Evolutionary conservation across 2,113 vertebrate genomes (phyloP), one percentile per base, ranked within the genome.

Genomic region (Microcebus lehilahytsara): DNA sequence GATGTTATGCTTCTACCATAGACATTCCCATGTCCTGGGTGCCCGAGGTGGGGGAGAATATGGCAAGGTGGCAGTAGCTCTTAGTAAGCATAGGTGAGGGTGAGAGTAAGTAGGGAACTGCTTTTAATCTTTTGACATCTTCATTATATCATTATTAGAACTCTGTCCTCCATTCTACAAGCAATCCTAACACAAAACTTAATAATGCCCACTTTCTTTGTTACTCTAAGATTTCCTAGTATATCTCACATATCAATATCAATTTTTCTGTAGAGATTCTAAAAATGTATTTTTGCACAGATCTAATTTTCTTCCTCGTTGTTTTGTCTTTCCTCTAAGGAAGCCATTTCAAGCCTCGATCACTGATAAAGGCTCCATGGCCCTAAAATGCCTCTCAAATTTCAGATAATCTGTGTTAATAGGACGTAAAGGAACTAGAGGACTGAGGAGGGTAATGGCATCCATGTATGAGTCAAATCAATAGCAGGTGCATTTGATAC

Each of bases 281-380:
- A 56, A 90, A 90, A 85, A 74, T 95, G 12, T 34, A 19, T 69
- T 96, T 95, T 92, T 84, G n/a, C 5, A 46, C 37, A 87, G 67
- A 83, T 90, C n/a, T 92, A 69, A 53, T 87, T 80, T 92, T 94
- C 16, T 93, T 85, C 79, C 77, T 87, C 60, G 89, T 90, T 53
- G 95, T 96, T 96, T 77, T 60, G 22, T 64, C 56, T 86, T 93
- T 87, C 32, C n/a, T 79, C 56, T 91, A 72, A 93, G 69, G 62
- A 93, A 67, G 40, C 51, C 72, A 60, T 96, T 89, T 90, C 71
- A 75, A 96, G 40, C 69, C 16, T 27, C 62, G 84, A 16, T 94
- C 11, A 46, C 9, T 91, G 40, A 53, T 79, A 88, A 91, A 88
- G 49, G 9, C 11, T 67, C 56, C 71, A 3, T 88, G 30, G 2